A percentile compares a stretch with the other conserved stretches of the same genome.
Conservation (phyloP, 2,888 invertebrate species). For the Achlya flavicornis region DNA sequence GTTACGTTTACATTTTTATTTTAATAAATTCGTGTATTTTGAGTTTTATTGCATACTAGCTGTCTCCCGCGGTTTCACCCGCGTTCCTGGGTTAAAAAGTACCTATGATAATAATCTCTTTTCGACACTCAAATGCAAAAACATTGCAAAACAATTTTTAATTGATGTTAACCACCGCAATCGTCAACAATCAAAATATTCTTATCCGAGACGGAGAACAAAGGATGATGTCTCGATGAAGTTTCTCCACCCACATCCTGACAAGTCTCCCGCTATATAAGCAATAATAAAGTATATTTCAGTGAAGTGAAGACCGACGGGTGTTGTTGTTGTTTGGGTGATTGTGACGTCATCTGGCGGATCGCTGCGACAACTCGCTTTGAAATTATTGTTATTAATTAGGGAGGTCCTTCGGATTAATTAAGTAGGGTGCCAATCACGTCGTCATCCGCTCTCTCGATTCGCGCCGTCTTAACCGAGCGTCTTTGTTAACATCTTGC, state of each 20-base stretch:
- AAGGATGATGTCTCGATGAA: not conserved
- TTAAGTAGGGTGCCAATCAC: conserved; percentile 82
- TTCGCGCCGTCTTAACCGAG: conserved; percentile 69
- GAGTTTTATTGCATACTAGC: too few species aligned
- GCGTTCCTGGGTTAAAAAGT: too few species aligned
- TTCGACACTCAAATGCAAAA: not conserved
- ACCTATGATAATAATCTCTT: too few species aligned
- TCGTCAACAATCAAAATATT: not conserved
- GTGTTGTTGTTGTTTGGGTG: conserved; percentile 30
- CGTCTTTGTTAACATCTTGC: conserved; percentile 79
- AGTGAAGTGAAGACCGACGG: conserved; percentile 45
- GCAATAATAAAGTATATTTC: conserved; percentile 60
- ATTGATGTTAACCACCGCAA: not conserved
- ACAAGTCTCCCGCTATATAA: conserved; percentile 31
- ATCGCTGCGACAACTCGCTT: conserved; percentile 59
- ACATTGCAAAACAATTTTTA: not conserved
- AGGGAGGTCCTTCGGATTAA: conserved; percentile 78
- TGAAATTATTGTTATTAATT: conserved; percentile 82
- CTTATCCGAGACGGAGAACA: not conserved
- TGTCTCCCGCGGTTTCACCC: too few species aligned
- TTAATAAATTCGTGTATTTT: too few species aligned
- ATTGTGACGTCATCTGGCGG: conserved; percentile 73
- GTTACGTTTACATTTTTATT: too few species aligned
- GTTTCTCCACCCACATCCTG: conserved; percentile 19
- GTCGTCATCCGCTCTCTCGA: conserved; percentile 67